A percentile compares a stretch with the other conserved stretches of the same genome.
phyloP scores from a whole-genome alignment of 2,797 vertebrate genomes.

The Phyllotis vaccarum region DNA sequence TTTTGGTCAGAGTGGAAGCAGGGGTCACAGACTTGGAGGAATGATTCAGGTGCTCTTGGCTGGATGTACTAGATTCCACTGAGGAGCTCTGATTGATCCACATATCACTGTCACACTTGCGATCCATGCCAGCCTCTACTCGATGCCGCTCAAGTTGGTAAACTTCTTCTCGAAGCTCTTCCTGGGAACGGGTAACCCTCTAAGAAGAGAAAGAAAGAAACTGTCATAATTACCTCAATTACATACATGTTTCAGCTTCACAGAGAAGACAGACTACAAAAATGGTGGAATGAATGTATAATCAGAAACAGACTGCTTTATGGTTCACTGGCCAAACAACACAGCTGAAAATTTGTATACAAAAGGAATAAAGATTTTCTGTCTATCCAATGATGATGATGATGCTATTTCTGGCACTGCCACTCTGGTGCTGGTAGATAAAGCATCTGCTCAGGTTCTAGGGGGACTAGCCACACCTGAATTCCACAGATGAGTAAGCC shows the following conservation, averaged over 20 bases:
- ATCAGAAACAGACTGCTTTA: background rate
- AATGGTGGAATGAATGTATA: rapidly evolving
- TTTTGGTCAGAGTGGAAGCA: conserved; percentile 93
- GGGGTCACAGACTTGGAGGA: conserved; percentile 90
- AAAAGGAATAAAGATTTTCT: background rate
- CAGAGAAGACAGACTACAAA: background rate
- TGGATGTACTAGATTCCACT: conserved; percentile 95
- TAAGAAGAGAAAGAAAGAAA: conserved; percentile 78
- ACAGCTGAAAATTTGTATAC: background rate
- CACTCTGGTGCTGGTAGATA: background rate
- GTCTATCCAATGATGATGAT: background rate
- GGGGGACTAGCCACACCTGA: rapidly evolving
- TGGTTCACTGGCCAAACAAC: background rate
- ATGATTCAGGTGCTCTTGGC: conserved; percentile 97
- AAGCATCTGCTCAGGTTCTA: background rate
- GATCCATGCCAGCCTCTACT: conserved; percentile 87
- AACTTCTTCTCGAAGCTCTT: conserved; percentile 92
- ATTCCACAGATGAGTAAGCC: background rate
- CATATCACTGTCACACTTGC: conserved; percentile 88
- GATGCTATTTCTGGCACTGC: no score
- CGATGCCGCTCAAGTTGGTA: conserved; percentile 89
- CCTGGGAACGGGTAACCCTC: conserved; percentile 94
- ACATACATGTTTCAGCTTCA: background rate
- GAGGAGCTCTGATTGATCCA: conserved; percentile 93
- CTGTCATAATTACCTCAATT: background rate